Evolutionary conservation across 2,797 vertebrate genomes (phyloP), one percentile per base, ranked within the genome.

Genomic region (Chaetophractus vellerosus): DNA sequence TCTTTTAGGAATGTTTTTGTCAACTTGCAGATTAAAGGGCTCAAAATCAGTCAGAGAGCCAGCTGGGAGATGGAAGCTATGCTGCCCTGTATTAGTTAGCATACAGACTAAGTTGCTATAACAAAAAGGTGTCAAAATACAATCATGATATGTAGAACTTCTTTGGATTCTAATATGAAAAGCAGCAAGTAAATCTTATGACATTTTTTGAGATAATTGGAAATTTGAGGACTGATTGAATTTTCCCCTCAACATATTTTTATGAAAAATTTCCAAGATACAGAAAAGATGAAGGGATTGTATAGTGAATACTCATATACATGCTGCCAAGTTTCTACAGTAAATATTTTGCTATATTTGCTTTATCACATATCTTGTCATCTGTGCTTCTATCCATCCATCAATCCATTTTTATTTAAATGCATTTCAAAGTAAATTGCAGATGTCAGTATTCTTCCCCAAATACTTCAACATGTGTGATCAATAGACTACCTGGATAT

Each of bases 221-320:
- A 92, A 93, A 88, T 76, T 76, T 78, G 52, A 88, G 76, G 45
- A 66, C 61, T 33, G 38, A 68, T 50, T 57, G 88, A 68, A 15
- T 66, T 91, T 55, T 33, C 31, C 31, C 28, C 23, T 81, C 52
- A 93, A 80, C 3, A n/a, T 87, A 72, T 75, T 45, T 55, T 61
- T 80, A 55, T 24, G 33, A 72, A 64, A 72, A 41, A 12, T 31
- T 71, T 68, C 45, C 80, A 86, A 81, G 59, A 38, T 61, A 86
- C 38, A 74, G 57, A 57, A 85, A 74, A 4, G 8, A 45, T 45
- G 45, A 52, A 82, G 61, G 21, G 50, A 80, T 72, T 74, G 64
- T 74, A 52, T 26, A 12, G 9, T 85, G 38, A 75, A 84, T 38
- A 59, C n/a, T 79, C 19, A 61, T 71, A 33, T n/a, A 31, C 9